Conservation (phyloP, 2,113 vertebrate genomes). For the cattle (Bos taurus) region DNA sequence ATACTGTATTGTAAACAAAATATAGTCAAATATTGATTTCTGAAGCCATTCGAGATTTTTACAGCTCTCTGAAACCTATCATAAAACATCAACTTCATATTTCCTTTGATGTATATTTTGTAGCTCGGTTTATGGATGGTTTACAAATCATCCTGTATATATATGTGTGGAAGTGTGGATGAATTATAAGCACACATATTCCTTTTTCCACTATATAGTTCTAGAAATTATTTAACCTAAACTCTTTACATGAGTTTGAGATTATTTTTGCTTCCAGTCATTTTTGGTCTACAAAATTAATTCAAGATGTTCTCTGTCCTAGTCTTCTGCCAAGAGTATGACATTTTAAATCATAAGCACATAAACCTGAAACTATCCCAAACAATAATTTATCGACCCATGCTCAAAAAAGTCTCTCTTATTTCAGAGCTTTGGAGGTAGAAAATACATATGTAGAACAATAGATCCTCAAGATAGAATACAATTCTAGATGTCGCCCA, state of each 20-base stretch:
- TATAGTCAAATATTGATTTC: slow-evolving; percentile 42
- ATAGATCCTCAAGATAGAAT: not conserved
- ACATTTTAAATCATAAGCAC: not conserved
- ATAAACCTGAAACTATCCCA: not conserved
- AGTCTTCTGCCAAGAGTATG: not conserved
- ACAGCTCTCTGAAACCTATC: slow-evolving; percentile 45
- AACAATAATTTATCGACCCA: not conserved
- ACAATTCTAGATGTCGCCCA: not conserved
- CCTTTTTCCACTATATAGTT: slow-evolving; percentile 1
- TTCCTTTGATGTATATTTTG: slow-evolving; percentile 48
- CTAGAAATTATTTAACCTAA: slow-evolving; percentile 35
- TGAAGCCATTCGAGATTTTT: slow-evolving; percentile 39
- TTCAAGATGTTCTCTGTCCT: slow-evolving; percentile 41
- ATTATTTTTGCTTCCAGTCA: slow-evolving; percentile 15
- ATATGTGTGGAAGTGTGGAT: not conserved
- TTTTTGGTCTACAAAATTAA: slow-evolving; percentile 51
- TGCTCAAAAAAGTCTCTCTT: not conserved
- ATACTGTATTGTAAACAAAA: slow-evolving; percentile 29
- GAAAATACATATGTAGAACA: not conserved
- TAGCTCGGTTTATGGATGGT: slow-evolving; percentile 3
- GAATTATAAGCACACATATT: slow-evolving; percentile 31
- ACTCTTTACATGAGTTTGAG: not conserved
- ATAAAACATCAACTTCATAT: slow-evolving; percentile 41
- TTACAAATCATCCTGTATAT: slow-evolving; percentile 40
- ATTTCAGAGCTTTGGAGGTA: not conserved